Evolutionary conservation across 2,113 vertebrate genomes (phyloP), one percentile per base, ranked within the genome.

Genomic region (Aphelocoma coerulescens): DNA sequence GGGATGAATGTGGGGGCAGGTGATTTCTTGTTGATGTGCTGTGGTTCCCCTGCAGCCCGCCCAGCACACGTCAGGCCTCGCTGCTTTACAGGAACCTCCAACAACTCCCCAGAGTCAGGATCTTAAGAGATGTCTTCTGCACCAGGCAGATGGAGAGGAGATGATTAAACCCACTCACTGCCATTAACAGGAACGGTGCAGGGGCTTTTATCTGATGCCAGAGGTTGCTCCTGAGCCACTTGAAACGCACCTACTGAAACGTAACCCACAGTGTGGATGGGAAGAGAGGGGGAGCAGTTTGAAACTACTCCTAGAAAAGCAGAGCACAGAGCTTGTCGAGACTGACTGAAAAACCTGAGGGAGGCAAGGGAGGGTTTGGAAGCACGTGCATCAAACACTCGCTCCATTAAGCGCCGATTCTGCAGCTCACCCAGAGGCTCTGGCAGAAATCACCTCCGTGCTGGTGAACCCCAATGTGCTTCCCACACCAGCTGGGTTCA

Each of bases 11-110:
- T 35, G n/a, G 76, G 63, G 62, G 43, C 69, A 88, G 69, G 44
- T 67, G 9, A 76, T 57, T 74, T 49, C 66, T 81, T 21, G 46
- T 10, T 30, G 32, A 23, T 65, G 58, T 27, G 51, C 86, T 95
- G 58, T 69, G 67, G 41, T 63, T 89, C 67, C 91, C 83, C 74
- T 88, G 69, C 85, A 77, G 63, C 87, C 88, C 1, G 0, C 46
- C 82, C 76, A 59, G 89, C 76, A 51, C 61, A 67, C 4, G 2
- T 12, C 68, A 92, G 39, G 41, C 68, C 69, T 49, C 2, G 1
- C 81, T 61, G 51, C 81, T 79, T 81, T 69, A 88, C 91, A 69
- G 80, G 91, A 94, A 91, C 81, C 91, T 83, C 28, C 78, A 55
- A 3, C 46, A 95, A 22, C 32, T 91, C 93, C 94, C 81, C 6